Evolutionary conservation across 1,140 invertebrate species (phyloP), one percentile per base, ranked within the genome.

Genomic region (Oncopodura yosiiana): DNA sequence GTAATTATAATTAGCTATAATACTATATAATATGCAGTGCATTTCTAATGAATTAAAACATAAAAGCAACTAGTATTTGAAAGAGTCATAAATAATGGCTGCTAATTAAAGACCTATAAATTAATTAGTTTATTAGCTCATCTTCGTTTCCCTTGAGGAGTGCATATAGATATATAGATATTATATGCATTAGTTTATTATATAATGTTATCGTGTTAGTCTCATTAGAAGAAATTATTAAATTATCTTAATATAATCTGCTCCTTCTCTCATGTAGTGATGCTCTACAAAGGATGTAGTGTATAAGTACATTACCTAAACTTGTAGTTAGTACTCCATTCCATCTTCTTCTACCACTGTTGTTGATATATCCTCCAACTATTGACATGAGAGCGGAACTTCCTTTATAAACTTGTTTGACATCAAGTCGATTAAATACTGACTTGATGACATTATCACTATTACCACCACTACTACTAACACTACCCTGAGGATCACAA

Each of bases 401-500:
- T 16, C 11, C n/a, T n/a, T 23, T 42, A 53, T 55, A 61, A 11
- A 67, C 55, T 43, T 68, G 64, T 24, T 58, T 55, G 14, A 68
- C 46, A 27, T 61, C 59, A 19, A 68, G 52, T 27, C 65, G 61
- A 48, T 68, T 68, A 53, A 66, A 66, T n/a, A 43, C 56, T 6
- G 66, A 67, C 3, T 56, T 56, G 44, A 66, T 61, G 16, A 60
- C 56, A 49, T 23, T 29, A 6, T 23, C 34, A 24, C 6, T 38
- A 45, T 68, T 71, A 5, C 26, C 37, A 27, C 56, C 57, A 19
- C 54, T 39, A 74, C 76, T 53, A 81, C 78, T 27, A 77, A 67
- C 23, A 81, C 71, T 0, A 75, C 75, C 0, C 74, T 56, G 51
- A 9, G 70, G 66, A 58, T 76, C 71, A 58, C 81, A 82, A 2